These are phyloP conservation scores for Autographa pulchrina DNA, from an alignment of 2,888 invertebrate species.

Conservation along the genomic window DNA sequence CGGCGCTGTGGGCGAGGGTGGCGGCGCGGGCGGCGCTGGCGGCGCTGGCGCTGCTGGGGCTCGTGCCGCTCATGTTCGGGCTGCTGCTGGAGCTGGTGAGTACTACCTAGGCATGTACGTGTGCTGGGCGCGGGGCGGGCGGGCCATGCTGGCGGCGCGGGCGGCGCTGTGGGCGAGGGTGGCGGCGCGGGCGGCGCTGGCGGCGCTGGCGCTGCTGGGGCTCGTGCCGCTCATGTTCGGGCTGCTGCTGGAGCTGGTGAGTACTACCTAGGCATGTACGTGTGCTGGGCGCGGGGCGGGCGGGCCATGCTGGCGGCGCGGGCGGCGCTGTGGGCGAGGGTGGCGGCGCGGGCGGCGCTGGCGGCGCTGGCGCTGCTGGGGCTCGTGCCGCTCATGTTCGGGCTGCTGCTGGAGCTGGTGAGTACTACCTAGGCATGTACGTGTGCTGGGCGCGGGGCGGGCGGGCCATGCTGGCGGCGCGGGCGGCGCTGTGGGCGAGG, in stretches of 20 bases:
- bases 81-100: slow-evolving; percentile 92
- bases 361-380: slow-evolving; percentile 95
- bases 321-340: slow-evolving; percentile 92
- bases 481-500: slow-evolving; percentile 63
- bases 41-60: slow-evolving; percentile 94
- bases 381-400: slow-evolving; percentile 97
- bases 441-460: slow-evolving; percentile 98
- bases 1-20: slow-evolving; percentile 93
- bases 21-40: slow-evolving; percentile 94
- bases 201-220: too few species aligned
- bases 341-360: slow-evolving; percentile 93
- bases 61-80: slow-evolving; percentile 97
- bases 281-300: slow-evolving; percentile 88
- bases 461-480: slow-evolving; percentile 91
- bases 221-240: too few species aligned
- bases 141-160: slow-evolving; percentile 92
- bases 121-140: slow-evolving; percentile 97
- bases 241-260: too few species aligned
- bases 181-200: too few species aligned
- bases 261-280: too few species aligned
- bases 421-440: slow-evolving; percentile 92
- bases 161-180: too few species aligned
- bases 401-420: slow-evolving; percentile 93
- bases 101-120: slow-evolving; percentile 93
- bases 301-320: slow-evolving; percentile 92